phyloP scores from a whole-genome alignment of 1,140 invertebrate species.

The Diuraphis noxia region DNA sequence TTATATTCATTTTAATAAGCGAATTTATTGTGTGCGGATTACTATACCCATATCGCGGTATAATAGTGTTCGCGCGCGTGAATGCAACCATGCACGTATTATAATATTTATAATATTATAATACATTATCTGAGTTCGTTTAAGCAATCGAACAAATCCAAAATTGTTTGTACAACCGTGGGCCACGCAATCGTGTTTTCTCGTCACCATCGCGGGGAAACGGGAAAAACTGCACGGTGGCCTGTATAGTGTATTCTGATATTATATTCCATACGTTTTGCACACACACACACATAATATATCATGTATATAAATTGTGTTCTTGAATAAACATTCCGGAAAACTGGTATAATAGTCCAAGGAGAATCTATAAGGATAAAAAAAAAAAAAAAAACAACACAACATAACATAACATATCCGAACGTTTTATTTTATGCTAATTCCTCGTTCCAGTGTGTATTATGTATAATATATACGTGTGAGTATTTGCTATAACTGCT shows the following conservation, averaged over 20 bases:
- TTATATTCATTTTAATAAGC: slow-evolving; percentile 12
- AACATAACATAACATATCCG: background rate
- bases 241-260: background rate
- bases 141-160: background rate
- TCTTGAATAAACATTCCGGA: slow-evolving; percentile 20
- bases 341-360: slow-evolving; percentile 53
- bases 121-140: background rate
- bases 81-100: too few relatives aligned
- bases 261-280: background rate
- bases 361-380: slow-evolving; percentile 22
- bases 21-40: background rate
- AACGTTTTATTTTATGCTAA: slow-evolving; percentile 39
- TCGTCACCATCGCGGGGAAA: background rate
- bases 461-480: background rate
- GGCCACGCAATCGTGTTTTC: too few relatives aligned
- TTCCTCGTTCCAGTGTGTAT: background rate
- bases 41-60: background rate
- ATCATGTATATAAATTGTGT: background rate
- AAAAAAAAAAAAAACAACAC: background rate
- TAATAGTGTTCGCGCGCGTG: background rate
- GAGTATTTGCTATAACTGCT: background rate
- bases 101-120: too few relatives aligned
- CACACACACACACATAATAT: background rate
- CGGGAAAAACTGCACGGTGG: background rate
- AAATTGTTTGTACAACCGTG: background rate